Conservation (phyloP, 2,888 invertebrate genomes). For the Corbicula japonica region DNA sequence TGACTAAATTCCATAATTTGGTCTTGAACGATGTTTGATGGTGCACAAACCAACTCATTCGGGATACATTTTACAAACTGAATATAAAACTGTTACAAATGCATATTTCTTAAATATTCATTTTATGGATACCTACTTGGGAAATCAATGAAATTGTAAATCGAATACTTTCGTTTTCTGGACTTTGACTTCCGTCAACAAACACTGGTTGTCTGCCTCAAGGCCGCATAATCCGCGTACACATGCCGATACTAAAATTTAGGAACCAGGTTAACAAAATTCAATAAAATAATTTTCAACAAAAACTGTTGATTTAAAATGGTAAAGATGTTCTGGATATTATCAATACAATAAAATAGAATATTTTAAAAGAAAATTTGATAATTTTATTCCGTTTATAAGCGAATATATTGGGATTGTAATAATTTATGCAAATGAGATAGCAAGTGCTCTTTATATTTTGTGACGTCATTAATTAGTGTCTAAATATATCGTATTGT, state of each 20-base stretch:
- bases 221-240: slow-evolving; percentile 16
- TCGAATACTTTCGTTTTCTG: too few species aligned
- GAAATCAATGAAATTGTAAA: too few species aligned
- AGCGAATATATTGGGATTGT: slow-evolving; percentile 24
- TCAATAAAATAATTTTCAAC: slow-evolving; percentile 30
- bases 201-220: slow-evolving; percentile 17
- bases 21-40: too few species aligned
- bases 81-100: too few species aligned
- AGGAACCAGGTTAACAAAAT: slow-evolving; percentile 42
- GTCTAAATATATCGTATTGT: slow-evolving; percentile 85
- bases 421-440: slow-evolving; percentile 84
- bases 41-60: too few species aligned
- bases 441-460: slow-evolving; percentile 72
- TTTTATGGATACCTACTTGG: too few species aligned
- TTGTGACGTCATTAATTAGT: slow-evolving; percentile 86
- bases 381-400: not conserved
- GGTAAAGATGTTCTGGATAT: not conserved
- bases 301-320: slow-evolving; percentile 19
- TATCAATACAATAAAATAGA: not conserved
- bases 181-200: slow-evolving; percentile 49
- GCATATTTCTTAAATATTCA: too few species aligned
- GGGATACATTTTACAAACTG: too few species aligned
- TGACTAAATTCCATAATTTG: too few species aligned
- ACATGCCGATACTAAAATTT: not conserved
- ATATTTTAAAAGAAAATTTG: not conserved